Evolutionary conservation across 2,113 vertebrate species (phyloP), one percentile per base, ranked within the genome.

Genomic region (Aspiorhynchus laticeps): DNA sequence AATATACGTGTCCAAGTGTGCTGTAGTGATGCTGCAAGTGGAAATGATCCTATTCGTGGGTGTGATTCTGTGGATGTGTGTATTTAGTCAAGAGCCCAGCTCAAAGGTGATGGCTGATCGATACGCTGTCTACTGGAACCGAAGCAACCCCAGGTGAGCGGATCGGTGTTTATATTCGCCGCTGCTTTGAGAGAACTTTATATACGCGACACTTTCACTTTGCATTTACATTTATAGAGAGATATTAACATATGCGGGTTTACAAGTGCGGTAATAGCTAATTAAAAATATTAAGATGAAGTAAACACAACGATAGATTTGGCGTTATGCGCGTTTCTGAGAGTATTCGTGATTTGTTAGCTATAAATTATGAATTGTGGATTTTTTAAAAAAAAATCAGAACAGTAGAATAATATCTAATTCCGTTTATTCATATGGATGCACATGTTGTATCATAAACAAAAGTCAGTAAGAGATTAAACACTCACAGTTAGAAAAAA

Each of bases 61-160:
- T 92, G 95, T 97, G 95, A 89, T 96, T 95, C 96, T 99, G 92
- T 96, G 97, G 97, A 96, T 96, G 97, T 97, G 97, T 94, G 98
- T 96, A 91, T 93, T 96, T 92, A 95, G 97, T 95, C 98, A 98
- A 93, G 97, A 99, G 92, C 96, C 97, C 88, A 95, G 97, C 93
- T 96, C 97, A 95, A 99, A 98, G 95, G 96, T 96, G 94, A 97
- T 97, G 92, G 98, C 98, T 79, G 98, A 98, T 93, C 97, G 98
- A 94, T 99, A 98, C 93, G 97, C 98, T 81, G 98, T 99, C 93
- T 98, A 97, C 95, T 98, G 98, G 98, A 99, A 99, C 96, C 96
- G 97, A 93, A 97, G 95, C 95, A 99, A 98, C 94, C 95, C 97
- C 94, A 98, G 97, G 98, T 96, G 94, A 95, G 95, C 89, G 26